Conservation (phyloP, 2,113 vertebrate genomes). For the Neotoma lepida region DNA sequence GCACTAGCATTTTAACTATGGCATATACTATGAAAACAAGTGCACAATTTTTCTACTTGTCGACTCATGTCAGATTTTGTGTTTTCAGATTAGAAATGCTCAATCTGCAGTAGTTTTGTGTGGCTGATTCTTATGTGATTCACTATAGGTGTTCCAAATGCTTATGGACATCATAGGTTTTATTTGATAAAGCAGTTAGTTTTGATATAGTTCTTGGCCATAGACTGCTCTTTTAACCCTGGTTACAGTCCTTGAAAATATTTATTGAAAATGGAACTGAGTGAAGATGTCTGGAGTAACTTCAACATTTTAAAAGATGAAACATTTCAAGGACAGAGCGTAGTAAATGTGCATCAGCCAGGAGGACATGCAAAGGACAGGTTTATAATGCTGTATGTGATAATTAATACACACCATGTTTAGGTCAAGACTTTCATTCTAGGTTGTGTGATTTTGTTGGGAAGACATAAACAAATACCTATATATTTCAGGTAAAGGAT, state of each 20-base stretch:
- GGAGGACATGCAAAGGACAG: slow-evolving; percentile 1
- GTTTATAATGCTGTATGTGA: neutral
- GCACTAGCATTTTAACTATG: neutral
- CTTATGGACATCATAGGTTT: slow-evolving; percentile 6
- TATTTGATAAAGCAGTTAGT: slow-evolving; percentile 3
- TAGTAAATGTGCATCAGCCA: slow-evolving; percentile 12
- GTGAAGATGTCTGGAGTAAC: slow-evolving; percentile 43
- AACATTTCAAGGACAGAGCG: slow-evolving; percentile 28
- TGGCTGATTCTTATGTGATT: slow-evolving; percentile 42
- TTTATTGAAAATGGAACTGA: slow-evolving; percentile 50
- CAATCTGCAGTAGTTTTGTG: neutral
- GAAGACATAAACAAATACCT: neutral
- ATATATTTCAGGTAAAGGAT: neutral
- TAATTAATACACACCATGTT: slow-evolving; percentile 8
- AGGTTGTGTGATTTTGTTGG: neutral
- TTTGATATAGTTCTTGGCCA: slow-evolving; percentile 29
- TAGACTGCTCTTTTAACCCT: slow-evolving; percentile 22
- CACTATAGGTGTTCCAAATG: neutral
- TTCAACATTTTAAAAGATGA: slow-evolving; percentile 39
- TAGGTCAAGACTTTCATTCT: slow-evolving; percentile 7
- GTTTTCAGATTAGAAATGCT: neutral
- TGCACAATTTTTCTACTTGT: neutral
- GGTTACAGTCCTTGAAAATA: slow-evolving; percentile 55
- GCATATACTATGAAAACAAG: neutral
- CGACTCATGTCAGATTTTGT: neutral